Conservation (phyloP, 2,113 vertebrate species). For the Pampusana beccarii region DNA sequence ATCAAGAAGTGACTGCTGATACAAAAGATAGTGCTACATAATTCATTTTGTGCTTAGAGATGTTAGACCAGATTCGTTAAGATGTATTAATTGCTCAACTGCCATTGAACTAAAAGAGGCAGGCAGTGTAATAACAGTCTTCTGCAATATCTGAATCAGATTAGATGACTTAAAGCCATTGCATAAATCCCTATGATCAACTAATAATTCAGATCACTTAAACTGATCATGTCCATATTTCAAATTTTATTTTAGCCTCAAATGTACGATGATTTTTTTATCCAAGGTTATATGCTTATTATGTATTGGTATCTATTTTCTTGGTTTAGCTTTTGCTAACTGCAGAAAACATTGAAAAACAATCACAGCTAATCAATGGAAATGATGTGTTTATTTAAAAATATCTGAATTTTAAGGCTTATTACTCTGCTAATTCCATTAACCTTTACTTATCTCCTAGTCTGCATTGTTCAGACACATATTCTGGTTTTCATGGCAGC, state of each 20-base stretch:
- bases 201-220: background rate
- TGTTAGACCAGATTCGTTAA: background rate
- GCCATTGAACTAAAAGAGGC: background rate
- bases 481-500: background rate
- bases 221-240: background rate
- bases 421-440: background rate
- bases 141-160: background rate
- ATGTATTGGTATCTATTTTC: background rate
- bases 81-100: background rate
- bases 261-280: background rate
- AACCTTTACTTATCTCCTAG: background rate
- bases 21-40: background rate
- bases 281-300: background rate
- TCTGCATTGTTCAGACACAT: background rate
- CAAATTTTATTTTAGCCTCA: background rate
- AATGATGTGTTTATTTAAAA: background rate
- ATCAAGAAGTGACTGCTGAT: background rate
- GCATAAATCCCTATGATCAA: background rate
- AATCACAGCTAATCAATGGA: background rate
- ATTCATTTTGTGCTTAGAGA: background rate
- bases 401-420: background rate
- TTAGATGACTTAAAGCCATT: background rate
- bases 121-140: background rate
- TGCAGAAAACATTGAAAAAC: background rate
- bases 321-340: background rate